These are phyloP conservation scores for Acrocyrtus sp. DNA, from an alignment of 2,888 invertebrate genomes.

Conservation along the genomic window DNA sequence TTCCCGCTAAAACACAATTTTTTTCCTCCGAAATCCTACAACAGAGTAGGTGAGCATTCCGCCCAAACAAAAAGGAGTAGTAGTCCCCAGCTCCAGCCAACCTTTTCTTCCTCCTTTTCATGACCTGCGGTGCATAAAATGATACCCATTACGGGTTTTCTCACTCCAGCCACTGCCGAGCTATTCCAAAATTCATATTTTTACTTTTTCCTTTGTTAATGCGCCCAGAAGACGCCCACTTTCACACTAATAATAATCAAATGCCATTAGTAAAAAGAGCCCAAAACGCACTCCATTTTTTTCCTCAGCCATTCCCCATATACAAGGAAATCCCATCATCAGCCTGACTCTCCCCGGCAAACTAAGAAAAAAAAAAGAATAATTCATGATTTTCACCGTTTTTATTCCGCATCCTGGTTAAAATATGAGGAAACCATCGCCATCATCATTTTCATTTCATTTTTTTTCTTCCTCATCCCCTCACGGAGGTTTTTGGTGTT, in stretches of 20 bases:
- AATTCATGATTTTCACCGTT: constrained; percentile 54
- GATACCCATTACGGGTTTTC: constrained; percentile 37
- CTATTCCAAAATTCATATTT: constrained; percentile 35
- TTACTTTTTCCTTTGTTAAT: constrained; percentile 44
- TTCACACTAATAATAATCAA: constrained; percentile 49
- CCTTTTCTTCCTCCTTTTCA: constrained; percentile 35
- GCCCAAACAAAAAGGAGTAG: background rate
- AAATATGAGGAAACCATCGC: too few species aligned
- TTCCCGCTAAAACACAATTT: too few species aligned
- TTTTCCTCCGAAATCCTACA: too few species aligned
- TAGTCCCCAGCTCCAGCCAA: constrained; percentile 7
- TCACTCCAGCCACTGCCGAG: background rate
- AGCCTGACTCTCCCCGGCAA: too few species aligned
- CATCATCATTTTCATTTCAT: too few species aligned
- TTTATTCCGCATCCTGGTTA: too few species aligned
- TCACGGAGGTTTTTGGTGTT: too few species aligned
- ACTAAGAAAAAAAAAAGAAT: constrained; percentile 40
- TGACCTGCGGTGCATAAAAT: constrained; percentile 43
- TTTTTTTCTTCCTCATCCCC: too few species aligned
- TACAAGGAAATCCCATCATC: too few species aligned
- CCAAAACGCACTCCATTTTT: constrained; percentile 13
- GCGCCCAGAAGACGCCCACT: constrained; percentile 41
- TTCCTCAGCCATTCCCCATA: background rate
- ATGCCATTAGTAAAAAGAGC: constrained; percentile 33
- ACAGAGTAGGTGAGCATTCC: constrained; percentile 6